These are phyloP conservation scores for Trileptium ribeirensis DNA, from an alignment of 2,888 invertebrate genomes.

Conservation along the genomic window DNA sequence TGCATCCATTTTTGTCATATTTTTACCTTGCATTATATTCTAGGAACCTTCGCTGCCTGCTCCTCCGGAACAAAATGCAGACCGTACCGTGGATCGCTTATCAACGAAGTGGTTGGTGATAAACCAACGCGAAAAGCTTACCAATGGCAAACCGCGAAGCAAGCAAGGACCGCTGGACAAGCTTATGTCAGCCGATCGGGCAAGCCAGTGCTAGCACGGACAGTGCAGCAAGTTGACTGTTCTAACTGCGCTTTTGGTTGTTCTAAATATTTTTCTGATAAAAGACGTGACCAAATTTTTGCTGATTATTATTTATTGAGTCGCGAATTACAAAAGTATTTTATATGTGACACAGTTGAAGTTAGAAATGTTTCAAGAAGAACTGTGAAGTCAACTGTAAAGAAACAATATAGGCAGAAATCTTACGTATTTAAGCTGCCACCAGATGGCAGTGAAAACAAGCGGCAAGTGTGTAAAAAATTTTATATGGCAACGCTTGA, in stretches of 20 bases:
- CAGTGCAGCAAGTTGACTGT: background rate
- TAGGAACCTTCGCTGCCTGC: too few species aligned
- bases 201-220: background rate
- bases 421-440: background rate
- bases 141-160: too few species aligned
- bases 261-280: background rate
- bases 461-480: background rate
- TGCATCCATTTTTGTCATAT: too few species aligned
- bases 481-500: background rate
- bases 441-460: background rate
- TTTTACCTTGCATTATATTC: too few species aligned
- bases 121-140: too few species aligned
- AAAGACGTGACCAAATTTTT: background rate
- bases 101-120: too few species aligned
- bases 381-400: too few species aligned
- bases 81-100: too few species aligned
- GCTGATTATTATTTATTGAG: background rate
- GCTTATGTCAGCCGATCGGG: background rate
- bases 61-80: too few species aligned
- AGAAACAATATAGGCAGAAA: background rate
- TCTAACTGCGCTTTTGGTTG: background rate
- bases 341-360: background rate
- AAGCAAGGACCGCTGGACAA: too few species aligned
- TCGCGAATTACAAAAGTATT: background rate
- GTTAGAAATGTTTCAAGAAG: background rate